Base-by-base conservation (phyloP, 2,113 vertebrate species). In the Sapayoa aenigma region DNA sequence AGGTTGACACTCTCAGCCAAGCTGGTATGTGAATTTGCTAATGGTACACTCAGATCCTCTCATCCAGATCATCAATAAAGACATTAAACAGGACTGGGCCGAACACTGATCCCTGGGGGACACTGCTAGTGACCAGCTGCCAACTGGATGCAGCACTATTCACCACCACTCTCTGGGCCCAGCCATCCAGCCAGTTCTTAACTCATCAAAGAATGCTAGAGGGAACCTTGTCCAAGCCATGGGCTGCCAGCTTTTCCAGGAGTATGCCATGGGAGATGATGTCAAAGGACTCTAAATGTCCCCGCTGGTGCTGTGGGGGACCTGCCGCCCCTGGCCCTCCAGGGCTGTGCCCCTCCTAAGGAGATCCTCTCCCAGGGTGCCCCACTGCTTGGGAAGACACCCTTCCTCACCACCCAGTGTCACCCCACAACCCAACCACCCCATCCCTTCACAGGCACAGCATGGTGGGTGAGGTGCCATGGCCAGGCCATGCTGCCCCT, bases 281-380 rank as follows among this genome's bases (percentile, higher is more conserved):
- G 53, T 47, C 46, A 68, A 60, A 41, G n/a, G 53, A 4, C n/a
- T n/a, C n/a, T n/a, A n/a, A n/a, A n/a, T n/a, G n/a, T n/a, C n/a
- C n/a, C n/a, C n/a, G 14, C 7, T 2, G 42, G 5, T 13, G 3
- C 37, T 6, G 2, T 13, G 5, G 12, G 28, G 8, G 14, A 30
- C 4, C 10, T 9, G 12, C 14, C 5, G 17, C 4, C 5, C 6
- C 14, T 14, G 20, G 52, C 37, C 13, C 17, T 0, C 1, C 9
- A 7, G 12, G 41, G 33, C 46, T 41, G 11, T 65, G 9, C 50
- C 4, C 4, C 25, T 16, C 12, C 14, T 12, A 12, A 5, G 39
- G 28, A 8, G 5, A 37, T 50, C 4, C 6, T 11, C 9, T 24
- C 12, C 9, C 5, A 5, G 3, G 6, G 15, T 12, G 5, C 7